A percentile compares a stretch with the other conserved stretches of the same genome.
These are phyloP conservation scores for Brenthis daphne DNA, from an alignment of 2,888 invertebrate genomes.

Conservation along the genomic window DNA sequence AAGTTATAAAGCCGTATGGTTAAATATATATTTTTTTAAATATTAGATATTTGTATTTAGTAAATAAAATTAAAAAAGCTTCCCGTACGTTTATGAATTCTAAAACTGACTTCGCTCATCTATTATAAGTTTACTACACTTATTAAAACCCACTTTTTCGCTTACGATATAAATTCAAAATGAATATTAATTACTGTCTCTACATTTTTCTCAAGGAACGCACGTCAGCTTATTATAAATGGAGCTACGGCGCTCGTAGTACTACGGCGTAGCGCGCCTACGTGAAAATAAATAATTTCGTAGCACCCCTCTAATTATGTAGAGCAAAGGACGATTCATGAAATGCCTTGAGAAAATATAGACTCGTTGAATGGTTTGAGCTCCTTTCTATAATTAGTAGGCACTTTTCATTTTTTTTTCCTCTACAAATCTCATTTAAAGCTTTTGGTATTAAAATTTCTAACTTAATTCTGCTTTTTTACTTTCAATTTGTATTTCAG, in stretches of 20 bases:
- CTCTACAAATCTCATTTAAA: not conserved
- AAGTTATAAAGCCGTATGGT: too few species aligned
- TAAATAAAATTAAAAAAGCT: too few species aligned
- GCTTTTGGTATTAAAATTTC: not conserved
- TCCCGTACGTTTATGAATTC: too few species aligned
- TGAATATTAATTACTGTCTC: conserved; percentile 14
- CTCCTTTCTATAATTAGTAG: conserved; percentile 23
- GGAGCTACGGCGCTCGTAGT: conserved; percentile 42
- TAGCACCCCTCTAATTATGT: conserved; percentile 40
- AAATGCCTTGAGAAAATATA: conserved; percentile 36
- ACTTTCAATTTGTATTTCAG: not conserved
- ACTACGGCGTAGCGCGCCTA: conserved; percentile 60
- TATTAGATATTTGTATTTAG: too few species aligned
- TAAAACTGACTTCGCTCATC: too few species aligned
- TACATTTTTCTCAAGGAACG: conserved; percentile 24
- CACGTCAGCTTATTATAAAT: conserved; percentile 32
- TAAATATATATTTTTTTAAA: too few species aligned
- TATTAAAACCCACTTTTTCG: too few species aligned
- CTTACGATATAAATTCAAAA: too few species aligned
- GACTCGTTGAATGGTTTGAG: conserved; percentile 15
- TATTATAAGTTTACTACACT: too few species aligned
- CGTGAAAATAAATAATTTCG: conserved; percentile 46
- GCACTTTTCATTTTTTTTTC: conserved; percentile 11
- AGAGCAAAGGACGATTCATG: conserved; percentile 39
- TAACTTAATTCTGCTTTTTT: not conserved